Evolutionary conservation across 2,797 vertebrate genomes (phyloP).

Genomic region (Tolypeutes matacus): DNA sequence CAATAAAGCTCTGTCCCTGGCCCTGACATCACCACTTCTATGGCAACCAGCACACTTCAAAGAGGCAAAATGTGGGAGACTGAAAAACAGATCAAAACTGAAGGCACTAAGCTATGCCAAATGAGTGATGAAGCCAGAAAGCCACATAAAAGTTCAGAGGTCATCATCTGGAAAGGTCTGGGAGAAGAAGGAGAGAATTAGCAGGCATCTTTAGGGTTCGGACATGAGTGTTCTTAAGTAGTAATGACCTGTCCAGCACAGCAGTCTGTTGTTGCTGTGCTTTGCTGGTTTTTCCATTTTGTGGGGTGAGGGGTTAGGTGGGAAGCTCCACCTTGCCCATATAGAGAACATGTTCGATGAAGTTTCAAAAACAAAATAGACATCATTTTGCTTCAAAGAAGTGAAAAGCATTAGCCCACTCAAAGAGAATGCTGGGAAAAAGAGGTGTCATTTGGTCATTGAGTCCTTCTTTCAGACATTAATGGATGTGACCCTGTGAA

Average conservation of each 20-base stretch:
- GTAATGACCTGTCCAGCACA: accelerated
- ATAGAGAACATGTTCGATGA: neutral
- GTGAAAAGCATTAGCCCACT: neutral
- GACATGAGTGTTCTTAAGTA: neutral
- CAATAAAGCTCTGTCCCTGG: conserved; percentile 15
- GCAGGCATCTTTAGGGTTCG: neutral
- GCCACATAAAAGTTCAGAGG: neutral
- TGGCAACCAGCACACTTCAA: conserved; percentile 61
- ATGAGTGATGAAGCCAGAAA: neutral
- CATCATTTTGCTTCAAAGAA: neutral
- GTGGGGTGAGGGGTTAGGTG: accelerated
- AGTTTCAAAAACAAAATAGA: neutral
- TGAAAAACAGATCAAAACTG: conserved; percentile 1
- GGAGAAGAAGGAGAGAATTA: neutral
- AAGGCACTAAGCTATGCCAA: neutral
- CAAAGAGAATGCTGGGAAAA: neutral
- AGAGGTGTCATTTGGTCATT: accelerated
- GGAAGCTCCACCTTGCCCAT: neutral
- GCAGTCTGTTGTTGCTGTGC: neutral
- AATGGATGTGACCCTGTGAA: neutral
- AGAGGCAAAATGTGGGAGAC: conserved; percentile 55
- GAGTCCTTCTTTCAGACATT: neutral
- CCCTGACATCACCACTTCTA: conserved; percentile 59
- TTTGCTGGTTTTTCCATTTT: neutral
- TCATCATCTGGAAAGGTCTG: neutral